Evolutionary conservation across 2,797 vertebrate species (phyloP).

Genomic region (Muraenolepis orangiensis): DNA sequence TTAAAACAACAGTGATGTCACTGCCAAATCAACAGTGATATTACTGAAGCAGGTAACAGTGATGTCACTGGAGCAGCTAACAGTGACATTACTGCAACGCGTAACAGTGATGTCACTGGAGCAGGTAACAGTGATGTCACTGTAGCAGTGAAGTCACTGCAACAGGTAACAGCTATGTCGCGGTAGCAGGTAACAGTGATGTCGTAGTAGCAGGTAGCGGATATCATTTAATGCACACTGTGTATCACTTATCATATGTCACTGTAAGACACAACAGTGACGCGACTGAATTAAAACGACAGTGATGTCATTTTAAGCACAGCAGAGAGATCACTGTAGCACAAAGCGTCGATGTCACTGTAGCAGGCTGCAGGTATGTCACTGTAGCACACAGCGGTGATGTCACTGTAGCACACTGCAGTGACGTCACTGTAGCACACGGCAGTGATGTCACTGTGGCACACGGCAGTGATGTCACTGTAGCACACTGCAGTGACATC

Average conservation of each 20-base stretch:
- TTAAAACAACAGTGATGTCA: neutral
- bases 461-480: conserved; percentile 21
- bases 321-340: conserved; percentile 5
- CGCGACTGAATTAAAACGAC: no score
- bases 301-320: conserved; percentile 21
- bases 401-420: conserved; percentile 24
- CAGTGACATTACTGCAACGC: neutral
- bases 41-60: neutral
- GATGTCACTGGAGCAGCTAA: neutral
- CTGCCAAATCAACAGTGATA: neutral
- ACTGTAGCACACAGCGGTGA: conserved; percentile 6
- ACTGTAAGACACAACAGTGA: neutral
- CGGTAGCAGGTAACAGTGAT: neutral
- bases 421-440: neutral
- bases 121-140: neutral
- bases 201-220: no score
- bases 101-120: conserved; percentile 11
- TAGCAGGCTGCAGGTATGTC: conserved; percentile 11
- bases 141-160: no score
- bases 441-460: conserved; percentile 6
- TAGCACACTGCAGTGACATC: neutral
- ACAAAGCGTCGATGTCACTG: conserved; percentile 12
- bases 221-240: no score
- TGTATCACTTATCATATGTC: no score
- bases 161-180: neutral